Percentiles rank a stretch among this genome's conserved stretches.
phyloP scores from a whole-genome alignment of 2,888 invertebrate species.

The Tetropium fuscum region DNA sequence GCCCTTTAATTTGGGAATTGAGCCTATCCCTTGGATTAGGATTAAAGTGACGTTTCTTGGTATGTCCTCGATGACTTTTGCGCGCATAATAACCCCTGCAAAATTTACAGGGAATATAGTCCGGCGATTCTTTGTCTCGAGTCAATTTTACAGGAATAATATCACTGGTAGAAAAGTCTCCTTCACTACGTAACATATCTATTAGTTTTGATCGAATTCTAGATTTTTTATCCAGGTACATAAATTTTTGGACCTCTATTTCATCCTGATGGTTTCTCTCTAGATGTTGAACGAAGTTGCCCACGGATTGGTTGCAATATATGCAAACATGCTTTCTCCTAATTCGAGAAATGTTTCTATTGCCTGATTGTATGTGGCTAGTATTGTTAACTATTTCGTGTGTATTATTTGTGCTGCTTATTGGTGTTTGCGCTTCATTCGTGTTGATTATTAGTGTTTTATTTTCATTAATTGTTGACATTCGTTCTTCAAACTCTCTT shows the following conservation, averaged over 20 bases:
- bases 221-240: slow-evolving; percentile 24
- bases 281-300: slow-evolving; percentile 32
- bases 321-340: slow-evolving; percentile 26
- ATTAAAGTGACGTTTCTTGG: background rate
- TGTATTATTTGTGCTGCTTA: too few relatives aligned
- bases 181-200: slow-evolving; percentile 22
- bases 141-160: slow-evolving; percentile 14
- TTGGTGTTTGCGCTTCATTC: too few relatives aligned
- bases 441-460: too few relatives aligned
- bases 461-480: too few relatives aligned
- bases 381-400: too few relatives aligned
- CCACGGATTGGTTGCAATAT: slow-evolving; percentile 18
- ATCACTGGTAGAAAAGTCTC: slow-evolving; percentile 19
- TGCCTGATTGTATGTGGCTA: too few relatives aligned
- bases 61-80: slow-evolving; percentile 14
- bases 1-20: slow-evolving; percentile 10
- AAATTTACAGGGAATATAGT: slow-evolving; percentile 17
- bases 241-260: slow-evolving; percentile 21
- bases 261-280: slow-evolving; percentile 26
- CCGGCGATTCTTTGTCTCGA: background rate
- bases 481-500: too few relatives aligned
- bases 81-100: slow-evolving; percentile 19
- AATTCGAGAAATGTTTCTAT: too few relatives aligned
- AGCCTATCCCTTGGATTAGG: background rate
- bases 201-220: slow-evolving; percentile 33